Conservation (phyloP, 37 sponge, comb jelly and placozoan species). For the Agelas oroides region DNA sequence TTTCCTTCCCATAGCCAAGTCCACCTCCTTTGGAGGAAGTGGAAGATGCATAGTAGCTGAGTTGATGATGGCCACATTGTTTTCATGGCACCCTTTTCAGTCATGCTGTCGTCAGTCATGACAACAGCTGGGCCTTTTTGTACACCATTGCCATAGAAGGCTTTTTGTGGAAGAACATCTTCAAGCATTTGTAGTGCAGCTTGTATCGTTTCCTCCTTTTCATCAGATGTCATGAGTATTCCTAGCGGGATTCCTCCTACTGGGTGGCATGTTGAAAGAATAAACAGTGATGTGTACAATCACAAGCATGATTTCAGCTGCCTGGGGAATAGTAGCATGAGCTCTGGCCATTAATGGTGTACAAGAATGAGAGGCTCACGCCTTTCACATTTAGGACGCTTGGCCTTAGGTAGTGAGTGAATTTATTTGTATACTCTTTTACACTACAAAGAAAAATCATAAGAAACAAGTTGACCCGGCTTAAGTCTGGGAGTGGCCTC, state of each 20-base stretch:
- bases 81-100: conserved; percentile 30
- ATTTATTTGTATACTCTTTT: too few species aligned
- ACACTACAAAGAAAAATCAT: too few species aligned
- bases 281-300: background rate
- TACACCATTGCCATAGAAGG: too few species aligned
- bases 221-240: conserved; percentile 19
- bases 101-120: conserved; percentile 40
- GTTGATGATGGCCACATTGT: conserved; percentile 7
- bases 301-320: too few species aligned
- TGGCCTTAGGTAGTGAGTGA: too few species aligned
- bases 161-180: background rate
- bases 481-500: too few species aligned
- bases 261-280: background rate
- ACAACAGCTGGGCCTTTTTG: too few species aligned
- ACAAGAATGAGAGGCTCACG: too few species aligned
- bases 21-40: conserved; percentile 33
- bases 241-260: conserved; percentile 13
- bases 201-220: conserved; percentile 1
- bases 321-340: too few species aligned
- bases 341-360: too few species aligned
- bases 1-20: conserved; percentile 34
- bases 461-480: too few species aligned
- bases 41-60: conserved; percentile 22
- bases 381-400: too few species aligned
- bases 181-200: background rate